Percentiles rank a stretch among this genome's conserved stretches.
Conservation (phyloP, 2,113 vertebrate species). For the Aphelocoma coerulescens region DNA sequence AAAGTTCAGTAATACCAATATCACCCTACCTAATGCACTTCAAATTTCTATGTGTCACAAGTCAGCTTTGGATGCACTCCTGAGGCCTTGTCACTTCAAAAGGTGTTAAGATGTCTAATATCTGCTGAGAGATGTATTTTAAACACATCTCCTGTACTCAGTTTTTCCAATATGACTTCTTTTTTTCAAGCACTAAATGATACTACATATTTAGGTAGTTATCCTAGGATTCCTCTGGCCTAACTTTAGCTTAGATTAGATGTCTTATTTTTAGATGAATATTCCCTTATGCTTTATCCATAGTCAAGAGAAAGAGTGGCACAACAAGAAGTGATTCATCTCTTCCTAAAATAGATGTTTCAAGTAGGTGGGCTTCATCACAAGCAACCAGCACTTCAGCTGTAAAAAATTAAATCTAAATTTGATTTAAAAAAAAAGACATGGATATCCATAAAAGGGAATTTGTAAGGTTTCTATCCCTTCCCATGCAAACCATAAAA, state of each 20-base stretch:
- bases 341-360: neutral
- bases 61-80: neutral
- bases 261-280: conserved; percentile 25
- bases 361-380: conserved; percentile 31
- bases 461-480: neutral
- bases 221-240: neutral
- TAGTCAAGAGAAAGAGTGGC: neutral
- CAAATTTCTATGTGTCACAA: neutral
- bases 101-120: neutral
- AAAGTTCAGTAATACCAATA: neutral
- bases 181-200: neutral
- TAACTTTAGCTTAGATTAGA: conserved; percentile 9
- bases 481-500: neutral
- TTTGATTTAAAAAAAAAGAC: neutral
- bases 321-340: conserved; percentile 15
- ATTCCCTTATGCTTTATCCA: neutral
- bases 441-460: neutral
- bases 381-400: neutral
- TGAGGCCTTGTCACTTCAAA: neutral
- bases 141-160: neutral
- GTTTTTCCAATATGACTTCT: neutral
- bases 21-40: neutral
- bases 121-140: neutral
- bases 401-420: neutral
- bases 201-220: neutral